phyloP scores from a whole-genome alignment of 2,113 vertebrate species.

The Percina caprodes region DNA sequence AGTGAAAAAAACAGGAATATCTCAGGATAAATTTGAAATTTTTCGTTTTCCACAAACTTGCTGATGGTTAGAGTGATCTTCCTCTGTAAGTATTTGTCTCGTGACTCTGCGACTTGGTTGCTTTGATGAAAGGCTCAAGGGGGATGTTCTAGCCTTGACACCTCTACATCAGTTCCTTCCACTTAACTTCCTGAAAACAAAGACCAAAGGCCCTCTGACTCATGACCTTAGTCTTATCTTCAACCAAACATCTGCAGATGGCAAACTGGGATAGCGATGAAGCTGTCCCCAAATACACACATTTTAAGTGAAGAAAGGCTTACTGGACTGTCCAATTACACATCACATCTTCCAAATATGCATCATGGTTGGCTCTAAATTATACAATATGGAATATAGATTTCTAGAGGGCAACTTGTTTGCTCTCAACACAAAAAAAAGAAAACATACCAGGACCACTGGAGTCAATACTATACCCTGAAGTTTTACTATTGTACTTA shows the following conservation, averaged over 20 bases:
- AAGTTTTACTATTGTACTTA: neutral
- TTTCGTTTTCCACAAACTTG: neutral
- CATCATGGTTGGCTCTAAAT: neutral
- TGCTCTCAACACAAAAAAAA: no score
- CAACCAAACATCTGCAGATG: slow-evolving; percentile 23
- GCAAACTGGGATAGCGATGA: neutral
- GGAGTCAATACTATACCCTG: neutral
- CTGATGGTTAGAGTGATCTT: neutral
- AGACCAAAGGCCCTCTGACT: slow-evolving; percentile 2
- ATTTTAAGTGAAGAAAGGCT: neutral
- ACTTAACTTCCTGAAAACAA: slow-evolving; percentile 30
- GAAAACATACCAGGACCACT: neutral
- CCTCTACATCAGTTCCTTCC: slow-evolving; percentile 12
- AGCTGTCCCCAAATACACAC: neutral
- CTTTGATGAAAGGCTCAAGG: slow-evolving; percentile 3
- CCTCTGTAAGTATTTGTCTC: slow-evolving; percentile 1
- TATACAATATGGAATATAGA: neutral
- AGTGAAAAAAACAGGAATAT: neutral
- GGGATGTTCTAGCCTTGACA: slow-evolving; percentile 25
- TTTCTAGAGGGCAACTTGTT: neutral
- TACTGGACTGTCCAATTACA: neutral
- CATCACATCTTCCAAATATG: neutral
- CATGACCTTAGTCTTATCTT: slow-evolving; percentile 6
- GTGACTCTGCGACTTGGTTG: neutral
- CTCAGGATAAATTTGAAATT: neutral